Conservation (phyloP, 2,113 vertebrate species). For the Apus apus region DNA sequence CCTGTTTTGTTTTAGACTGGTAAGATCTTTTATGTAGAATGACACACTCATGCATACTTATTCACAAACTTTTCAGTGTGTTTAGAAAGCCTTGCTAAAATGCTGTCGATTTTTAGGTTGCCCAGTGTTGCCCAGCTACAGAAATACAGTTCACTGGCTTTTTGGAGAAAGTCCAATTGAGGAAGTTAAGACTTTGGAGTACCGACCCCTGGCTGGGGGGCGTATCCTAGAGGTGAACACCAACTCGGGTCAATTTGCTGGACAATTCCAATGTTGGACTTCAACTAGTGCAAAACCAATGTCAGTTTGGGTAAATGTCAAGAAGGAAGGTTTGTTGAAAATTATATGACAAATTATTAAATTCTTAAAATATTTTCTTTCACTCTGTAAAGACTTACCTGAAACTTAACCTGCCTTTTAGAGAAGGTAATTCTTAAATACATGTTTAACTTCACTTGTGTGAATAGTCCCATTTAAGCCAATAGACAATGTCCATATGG, state of each 20-base stretch:
- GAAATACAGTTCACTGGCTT: slow-evolving; percentile 76
- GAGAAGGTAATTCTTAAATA: not conserved
- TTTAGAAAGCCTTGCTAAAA: not conserved
- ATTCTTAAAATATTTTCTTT: not conserved
- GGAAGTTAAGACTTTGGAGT: slow-evolving; percentile 57
- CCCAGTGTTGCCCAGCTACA: slow-evolving; percentile 74
- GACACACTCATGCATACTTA: accelerated
- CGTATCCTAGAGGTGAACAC: slow-evolving; percentile 83
- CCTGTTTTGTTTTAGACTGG: not conserved
- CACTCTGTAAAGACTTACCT: not conserved
- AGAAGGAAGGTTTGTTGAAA: slow-evolving; percentile 78
- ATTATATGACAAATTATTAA: slow-evolving; percentile 56
- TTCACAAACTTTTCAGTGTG: not conserved
- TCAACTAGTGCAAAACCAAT: slow-evolving; percentile 65
- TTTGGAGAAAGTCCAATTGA: slow-evolving; percentile 74
- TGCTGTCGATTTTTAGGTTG: slow-evolving; percentile 64
- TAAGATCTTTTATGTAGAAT: not conserved
- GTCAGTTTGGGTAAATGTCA: slow-evolving; percentile 80
- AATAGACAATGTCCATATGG: not conserved
- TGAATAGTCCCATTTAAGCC: not conserved
- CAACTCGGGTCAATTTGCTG: slow-evolving; percentile 68
- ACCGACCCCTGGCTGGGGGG: slow-evolving; percentile 74
- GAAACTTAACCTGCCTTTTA: not conserved
- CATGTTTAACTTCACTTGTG: not conserved
- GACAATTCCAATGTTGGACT: slow-evolving; percentile 77